Evolutionary conservation across 2,888 invertebrate genomes (phyloP), one percentile per base, ranked within the genome.

Genomic region (Napeogenes inachia): DNA sequence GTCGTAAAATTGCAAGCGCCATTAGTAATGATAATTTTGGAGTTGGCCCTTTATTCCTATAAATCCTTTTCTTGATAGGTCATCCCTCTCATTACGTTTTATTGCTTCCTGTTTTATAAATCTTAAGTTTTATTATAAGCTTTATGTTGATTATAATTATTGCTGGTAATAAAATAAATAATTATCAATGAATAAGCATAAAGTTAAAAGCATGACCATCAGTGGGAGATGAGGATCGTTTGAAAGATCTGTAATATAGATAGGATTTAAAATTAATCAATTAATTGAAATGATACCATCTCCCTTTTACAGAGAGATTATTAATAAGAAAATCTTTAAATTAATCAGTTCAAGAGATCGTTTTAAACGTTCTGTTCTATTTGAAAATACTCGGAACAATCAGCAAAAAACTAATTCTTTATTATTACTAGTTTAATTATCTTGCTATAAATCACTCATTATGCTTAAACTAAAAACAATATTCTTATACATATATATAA

Each of bases 271-370:
- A 47, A 61, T 42, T 57, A 61, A 60, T 4, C 30, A 35, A 61
- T 47, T 57, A 54, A 61, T 58, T 50, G 54, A 58, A 58, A 47
- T 55, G 58, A 62, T 57, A 58, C 47, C 32, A 58, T 60, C 57
- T 59, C 1, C 21, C 45, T 54, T 61, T 56, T 57, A 33, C 54
- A 55, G 45, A 63, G 46, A 42, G 65, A 62, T 72, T 72, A 71
- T 73, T 75, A 72, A 73, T 74, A 73, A 70, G 74, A 71, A 62
- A 45, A 54, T 45, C 56, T 50, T 50, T 35, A 59, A 47, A 61
- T 80, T 81, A 81, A 76, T 82, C 78, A 77, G 74, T 75, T 69
- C 74, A 76, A 77, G 61, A 70, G 72, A 73, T 73, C 70, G 68
- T 72, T 72, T 71, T 63, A 10, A 76, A 75, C 74, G 76, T 72